Conservation (phyloP, 2,797 vertebrate species). For the Acipenser oxyrinchus region DNA sequence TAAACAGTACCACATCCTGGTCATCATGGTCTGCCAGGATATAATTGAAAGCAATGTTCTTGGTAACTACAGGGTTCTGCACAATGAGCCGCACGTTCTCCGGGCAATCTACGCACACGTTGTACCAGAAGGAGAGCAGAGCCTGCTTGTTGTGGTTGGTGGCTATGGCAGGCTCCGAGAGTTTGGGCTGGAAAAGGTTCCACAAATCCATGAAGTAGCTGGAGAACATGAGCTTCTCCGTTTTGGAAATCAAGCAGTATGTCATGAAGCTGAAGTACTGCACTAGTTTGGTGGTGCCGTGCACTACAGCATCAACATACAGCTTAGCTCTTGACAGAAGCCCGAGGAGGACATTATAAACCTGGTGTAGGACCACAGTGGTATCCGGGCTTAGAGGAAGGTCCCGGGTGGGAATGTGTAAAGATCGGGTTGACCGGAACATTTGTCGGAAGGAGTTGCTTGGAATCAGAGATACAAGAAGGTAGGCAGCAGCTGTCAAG, state of each 20-base stretch:
- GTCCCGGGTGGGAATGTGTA: slow-evolving; percentile 91
- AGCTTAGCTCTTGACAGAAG: slow-evolving; percentile 92
- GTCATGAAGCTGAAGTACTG: slow-evolving; percentile 99
- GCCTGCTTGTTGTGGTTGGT: slow-evolving; percentile 99
- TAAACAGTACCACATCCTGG: slow-evolving; percentile 98
- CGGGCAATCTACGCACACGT: slow-evolving; percentile 89
- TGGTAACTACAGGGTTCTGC: slow-evolving; percentile 94
- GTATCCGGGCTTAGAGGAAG: slow-evolving; percentile 93
- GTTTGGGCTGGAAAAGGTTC: slow-evolving; percentile 97
- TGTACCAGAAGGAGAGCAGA: slow-evolving; percentile 96
- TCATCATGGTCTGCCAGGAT: slow-evolving; percentile 97
- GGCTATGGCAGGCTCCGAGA: slow-evolving; percentile 94
- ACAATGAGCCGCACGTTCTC: slow-evolving; percentile 97
- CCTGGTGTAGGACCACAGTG: slow-evolving; percentile 93
- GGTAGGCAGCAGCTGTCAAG: slow-evolving; percentile 88
- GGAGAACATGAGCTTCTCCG: slow-evolving; percentile 98
- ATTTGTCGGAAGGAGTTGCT: slow-evolving; percentile 99
- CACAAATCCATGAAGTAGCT: slow-evolving; percentile 97
- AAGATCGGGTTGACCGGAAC: slow-evolving; percentile 93
- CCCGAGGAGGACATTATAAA: slow-evolving; percentile 90
- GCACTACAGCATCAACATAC: slow-evolving; percentile 91
- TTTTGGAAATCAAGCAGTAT: slow-evolving; percentile 98
- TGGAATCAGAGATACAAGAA: slow-evolving; percentile 96
- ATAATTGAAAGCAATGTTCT: slow-evolving; percentile 99
- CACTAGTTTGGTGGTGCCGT: slow-evolving; percentile 94